phyloP scores from a whole-genome alignment of 1,140 invertebrate genomes.

The Callitettix versicolor region DNA sequence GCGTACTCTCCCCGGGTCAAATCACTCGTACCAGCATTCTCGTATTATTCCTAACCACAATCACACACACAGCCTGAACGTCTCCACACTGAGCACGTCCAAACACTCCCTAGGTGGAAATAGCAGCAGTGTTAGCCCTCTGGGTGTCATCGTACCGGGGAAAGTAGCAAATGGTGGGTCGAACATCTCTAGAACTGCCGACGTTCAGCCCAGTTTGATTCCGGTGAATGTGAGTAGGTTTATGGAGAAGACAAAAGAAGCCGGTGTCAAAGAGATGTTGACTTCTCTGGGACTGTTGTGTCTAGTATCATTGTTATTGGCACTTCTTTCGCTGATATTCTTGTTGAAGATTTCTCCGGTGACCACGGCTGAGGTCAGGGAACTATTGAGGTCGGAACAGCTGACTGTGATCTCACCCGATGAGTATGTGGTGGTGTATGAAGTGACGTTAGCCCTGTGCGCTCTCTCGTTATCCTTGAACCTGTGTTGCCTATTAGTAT shows the following conservation, averaged over 20 bases:
- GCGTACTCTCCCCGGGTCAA: too few relatives aligned
- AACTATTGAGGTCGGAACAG: conserved; percentile 41
- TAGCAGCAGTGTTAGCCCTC: conserved; percentile 41
- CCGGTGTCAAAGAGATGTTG: conserved; percentile 66
- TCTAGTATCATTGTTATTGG: conserved; percentile 68
- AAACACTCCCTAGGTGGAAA: conserved; percentile 62
- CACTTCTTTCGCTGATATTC: conserved; percentile 72
- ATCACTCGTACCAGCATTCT: conserved; percentile 4
- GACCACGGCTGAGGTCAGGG: conserved; percentile 36
- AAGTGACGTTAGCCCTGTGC: conserved; percentile 79
- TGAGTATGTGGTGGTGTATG: conserved; percentile 78
- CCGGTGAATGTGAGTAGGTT: background rate
- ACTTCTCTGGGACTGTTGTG: conserved; percentile 76
- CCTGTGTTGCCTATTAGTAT: conserved; percentile 82
- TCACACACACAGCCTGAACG: conserved; percentile 47
- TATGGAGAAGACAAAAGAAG: conserved; percentile 21
- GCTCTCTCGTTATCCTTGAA: conserved; percentile 78
- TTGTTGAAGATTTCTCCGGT: conserved; percentile 70
- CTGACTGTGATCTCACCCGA: conserved; percentile 50
- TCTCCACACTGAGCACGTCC: conserved; percentile 52
- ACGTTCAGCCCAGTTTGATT: background rate
- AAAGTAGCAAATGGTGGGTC: conserved; percentile 30
- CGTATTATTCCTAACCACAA: background rate
- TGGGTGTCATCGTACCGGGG: conserved; percentile 22
- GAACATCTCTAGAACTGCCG: conserved; percentile 20